Evolutionary conservation across 1,140 invertebrate species (phyloP), one percentile per base, ranked within the genome.

Genomic region (Drosophila seguyi): DNA sequence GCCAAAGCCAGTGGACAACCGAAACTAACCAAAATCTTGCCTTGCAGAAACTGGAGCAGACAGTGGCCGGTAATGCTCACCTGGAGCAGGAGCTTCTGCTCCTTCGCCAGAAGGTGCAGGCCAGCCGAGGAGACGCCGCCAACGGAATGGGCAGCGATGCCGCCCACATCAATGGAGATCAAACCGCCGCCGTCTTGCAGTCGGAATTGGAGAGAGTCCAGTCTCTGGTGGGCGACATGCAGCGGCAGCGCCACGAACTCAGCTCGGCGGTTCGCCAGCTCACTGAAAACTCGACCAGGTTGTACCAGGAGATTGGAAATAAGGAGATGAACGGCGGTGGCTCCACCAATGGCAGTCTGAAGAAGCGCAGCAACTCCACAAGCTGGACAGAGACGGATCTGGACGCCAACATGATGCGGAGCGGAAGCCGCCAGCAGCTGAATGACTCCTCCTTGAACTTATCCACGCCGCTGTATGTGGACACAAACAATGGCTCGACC

Each of bases 321-420:
- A 92, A 92, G 72, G 92, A 91, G 38, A 62, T 86, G 92, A 29
- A 66, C n/a, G 62, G 65, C 5, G 53, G 47, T 1, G 72, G 56
- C 22, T 79, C 68, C 45, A 65, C 83, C 16, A 90, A 83, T 42
- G 86, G 93, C 27, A 82, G 81, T 20, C 73, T 91, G 3, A 94
- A 94, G 75, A 94, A 94, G 60, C 92, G 93, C 18, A 91, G 91
- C 60, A 63, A 93, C 79, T 67, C 93, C 55, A 93, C 93, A 27
- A 94, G 95, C 13, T 98, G 98, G 96, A 93, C 96, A n/a, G 97
- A 98, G 93, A 98, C 97, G 1, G 97, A 98, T 93, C 91, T 98
- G 34, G 97, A 98, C 91, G 95, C 96, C 0, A 95, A 96, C 63
- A 94, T 87, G 71, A 56, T 79, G 36, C 53, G 79, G 34, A 78